Percentiles rank a stretch among this genome's conserved stretches.
phyloP scores from a whole-genome alignment of 2,797 vertebrate genomes.

The Delichon dasypus region DNA sequence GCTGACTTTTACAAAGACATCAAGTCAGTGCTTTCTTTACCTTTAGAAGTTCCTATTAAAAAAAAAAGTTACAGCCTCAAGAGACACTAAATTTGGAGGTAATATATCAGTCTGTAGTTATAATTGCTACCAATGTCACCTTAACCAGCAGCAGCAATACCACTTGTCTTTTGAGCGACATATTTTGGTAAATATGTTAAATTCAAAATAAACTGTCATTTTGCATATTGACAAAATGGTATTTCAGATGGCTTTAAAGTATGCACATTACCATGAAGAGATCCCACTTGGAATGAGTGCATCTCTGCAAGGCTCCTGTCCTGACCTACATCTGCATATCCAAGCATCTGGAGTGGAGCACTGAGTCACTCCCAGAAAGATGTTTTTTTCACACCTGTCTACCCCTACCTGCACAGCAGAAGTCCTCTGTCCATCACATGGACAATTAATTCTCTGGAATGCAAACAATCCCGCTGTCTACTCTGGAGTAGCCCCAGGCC shows the following conservation, averaged over 20 bases:
- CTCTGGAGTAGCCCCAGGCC: not conserved
- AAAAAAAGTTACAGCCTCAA: not conserved
- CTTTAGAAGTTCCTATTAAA: not conserved
- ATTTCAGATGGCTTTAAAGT: not conserved
- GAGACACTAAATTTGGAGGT: not conserved
- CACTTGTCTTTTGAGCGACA: not conserved
- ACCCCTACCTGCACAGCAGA: not conserved
- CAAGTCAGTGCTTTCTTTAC: not conserved
- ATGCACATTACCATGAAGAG: not conserved
- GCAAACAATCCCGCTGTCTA: not conserved
- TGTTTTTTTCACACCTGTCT: not conserved
- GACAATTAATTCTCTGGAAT: not conserved
- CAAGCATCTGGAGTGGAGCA: rapidly evolving
- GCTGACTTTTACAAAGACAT: not conserved
- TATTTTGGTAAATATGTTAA: not conserved
- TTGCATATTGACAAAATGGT: not conserved
- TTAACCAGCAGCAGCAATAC: not conserved
- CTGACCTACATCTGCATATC: not conserved
- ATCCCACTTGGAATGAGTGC: not conserved
- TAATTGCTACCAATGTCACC: not conserved
- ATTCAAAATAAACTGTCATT: not conserved
- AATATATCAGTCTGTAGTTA: not conserved
- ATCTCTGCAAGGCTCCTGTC: not conserved
- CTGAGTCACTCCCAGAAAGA: not conserved
- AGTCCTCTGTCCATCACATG: not conserved